Base-by-base conservation (phyloP, 1,140 invertebrate species). In the Lysiphlebus fabarum region DNA sequence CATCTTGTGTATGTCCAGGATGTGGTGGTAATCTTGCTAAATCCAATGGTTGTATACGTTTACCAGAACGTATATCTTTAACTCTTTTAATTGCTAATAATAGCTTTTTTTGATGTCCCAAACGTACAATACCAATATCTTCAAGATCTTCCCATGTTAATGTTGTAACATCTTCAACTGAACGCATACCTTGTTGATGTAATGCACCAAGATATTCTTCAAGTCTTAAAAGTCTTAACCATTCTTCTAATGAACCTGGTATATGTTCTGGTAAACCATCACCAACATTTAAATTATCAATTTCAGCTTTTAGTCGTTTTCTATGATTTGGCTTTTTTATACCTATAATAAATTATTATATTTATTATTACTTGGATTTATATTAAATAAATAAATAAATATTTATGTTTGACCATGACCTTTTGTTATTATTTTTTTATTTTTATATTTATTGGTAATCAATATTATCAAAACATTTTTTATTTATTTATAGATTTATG, bases 91-190 rank as follows among this genome's bases (percentile, higher is more conserved):
- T 97, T 55, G 96, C 96, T 65, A 99, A 81, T 66, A 96, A 87
- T 63, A 99, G 90, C 81, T 98, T 96, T 83, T 99, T 99, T 78
- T 99, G 96, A 77, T 99, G 97, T 33, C 97, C 97, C 70, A 94
- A 77, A 70, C 90, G 87, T 36, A 93, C 87, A 65, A 99, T 97
- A 50, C 97, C 97, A 75, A 98, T 96, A 70, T 99, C 97, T 82
- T 99, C 97, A 65, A 99, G 85, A 82, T 99, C 97, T 82, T 99
- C 97, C 95, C 96, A 98, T 60, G 92, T 94, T 42, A 99, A 85
- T 70, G 97, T 93, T 41, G 92, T 92, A 49, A 92, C 90, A 76
- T 93, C 90, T 67, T 96, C 90, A 47, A 99, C 93, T 14, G 90
- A 91, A 63, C 89, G 86, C 81, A 98, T 99, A 54, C 95, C 95